Evolutionary conservation across 1,140 invertebrate species (phyloP).

Genomic region (Zaprionus gabonicus): DNA sequence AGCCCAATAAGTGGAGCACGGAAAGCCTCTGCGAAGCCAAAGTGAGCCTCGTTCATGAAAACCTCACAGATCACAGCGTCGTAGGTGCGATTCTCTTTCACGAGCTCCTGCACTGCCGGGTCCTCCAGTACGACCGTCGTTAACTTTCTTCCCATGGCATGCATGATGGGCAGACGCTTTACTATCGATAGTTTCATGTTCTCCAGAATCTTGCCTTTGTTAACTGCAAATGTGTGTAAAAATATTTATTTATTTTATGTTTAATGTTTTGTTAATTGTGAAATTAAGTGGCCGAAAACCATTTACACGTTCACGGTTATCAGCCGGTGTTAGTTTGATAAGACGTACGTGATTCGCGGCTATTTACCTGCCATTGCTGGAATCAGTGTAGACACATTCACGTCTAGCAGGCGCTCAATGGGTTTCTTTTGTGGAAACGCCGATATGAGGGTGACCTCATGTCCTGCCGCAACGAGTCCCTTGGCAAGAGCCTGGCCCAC

Average conservation of each 20-base stretch:
- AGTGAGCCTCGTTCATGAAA: constrained; percentile 73
- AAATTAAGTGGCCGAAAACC: background rate
- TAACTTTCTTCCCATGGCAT: constrained; percentile 49
- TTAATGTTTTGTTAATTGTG: background rate
- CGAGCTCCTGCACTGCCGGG: constrained; percentile 49
- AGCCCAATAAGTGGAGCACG: constrained; percentile 67
- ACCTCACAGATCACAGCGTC: constrained; percentile 74
- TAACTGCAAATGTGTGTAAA: constrained; percentile 17
- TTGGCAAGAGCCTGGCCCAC: constrained; percentile 85
- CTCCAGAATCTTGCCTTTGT: constrained; percentile 34
- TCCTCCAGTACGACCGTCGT: constrained; percentile 50
- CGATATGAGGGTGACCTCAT: constrained; percentile 86
- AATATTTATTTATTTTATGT: background rate
- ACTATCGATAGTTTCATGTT: constrained; percentile 18
- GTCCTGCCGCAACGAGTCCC: constrained; percentile 85
- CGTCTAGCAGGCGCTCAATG: constrained; percentile 85
- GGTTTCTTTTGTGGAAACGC: constrained; percentile 85
- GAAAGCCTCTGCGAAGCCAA: constrained; percentile 71
- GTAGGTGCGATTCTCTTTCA: constrained; percentile 61
- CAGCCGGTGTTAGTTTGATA: constrained; percentile 28
- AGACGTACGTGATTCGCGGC: constrained; percentile 44
- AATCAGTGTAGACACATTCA: constrained; percentile 30
- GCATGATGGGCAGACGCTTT: constrained; percentile 26
- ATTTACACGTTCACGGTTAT: constrained; percentile 25
- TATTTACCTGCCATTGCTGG: constrained; percentile 55